phyloP scores from a whole-genome alignment of 1,140 invertebrate species.

The Rhynchophorus ferrugineus region DNA sequence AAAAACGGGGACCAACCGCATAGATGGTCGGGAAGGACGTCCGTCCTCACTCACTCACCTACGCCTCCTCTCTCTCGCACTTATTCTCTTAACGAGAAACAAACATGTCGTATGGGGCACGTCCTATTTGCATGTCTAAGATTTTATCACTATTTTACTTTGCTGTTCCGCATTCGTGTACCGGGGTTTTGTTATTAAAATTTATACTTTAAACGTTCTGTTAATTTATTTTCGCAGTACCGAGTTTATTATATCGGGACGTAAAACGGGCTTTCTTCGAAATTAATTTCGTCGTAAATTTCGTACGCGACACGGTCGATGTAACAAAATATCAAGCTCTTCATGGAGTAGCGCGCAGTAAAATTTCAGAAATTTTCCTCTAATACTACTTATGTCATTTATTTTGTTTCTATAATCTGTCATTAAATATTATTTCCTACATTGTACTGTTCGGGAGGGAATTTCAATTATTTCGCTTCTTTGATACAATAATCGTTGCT shows the following conservation, averaged over 20 bases:
- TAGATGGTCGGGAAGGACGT: too few relatives aligned
- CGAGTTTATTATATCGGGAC: conserved; percentile 3
- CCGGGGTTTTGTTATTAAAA: conserved; percentile 11
- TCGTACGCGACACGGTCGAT: neutral
- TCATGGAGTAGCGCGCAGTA: too few relatives aligned
- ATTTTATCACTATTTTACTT: conserved; percentile 12
- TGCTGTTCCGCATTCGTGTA: conserved; percentile 8
- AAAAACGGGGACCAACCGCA: too few relatives aligned
- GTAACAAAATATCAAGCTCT: neutral
- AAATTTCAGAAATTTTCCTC: neutral
- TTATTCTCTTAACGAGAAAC: conserved; percentile 12
- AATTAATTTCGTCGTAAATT: neutral
- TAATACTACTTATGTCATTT: too few relatives aligned
- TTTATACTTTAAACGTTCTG: conserved; percentile 9
- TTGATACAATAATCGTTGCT: too few relatives aligned
- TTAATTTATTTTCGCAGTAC: conserved; percentile 11
- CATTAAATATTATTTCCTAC: too few relatives aligned
- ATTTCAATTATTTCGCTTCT: too few relatives aligned
- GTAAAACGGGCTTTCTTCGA: neutral
- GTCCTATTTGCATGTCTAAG: conserved; percentile 12
- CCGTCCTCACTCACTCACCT: too few relatives aligned
- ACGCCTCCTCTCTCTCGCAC: too few relatives aligned
- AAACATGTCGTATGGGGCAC: conserved; percentile 8
- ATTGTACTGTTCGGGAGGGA: too few relatives aligned
- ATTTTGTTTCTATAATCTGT: too few relatives aligned